These are phyloP conservation scores for Scolopax bukidnonensis DNA, from an alignment of 2,797 vertebrate genomes.

Conservation along the genomic window DNA sequence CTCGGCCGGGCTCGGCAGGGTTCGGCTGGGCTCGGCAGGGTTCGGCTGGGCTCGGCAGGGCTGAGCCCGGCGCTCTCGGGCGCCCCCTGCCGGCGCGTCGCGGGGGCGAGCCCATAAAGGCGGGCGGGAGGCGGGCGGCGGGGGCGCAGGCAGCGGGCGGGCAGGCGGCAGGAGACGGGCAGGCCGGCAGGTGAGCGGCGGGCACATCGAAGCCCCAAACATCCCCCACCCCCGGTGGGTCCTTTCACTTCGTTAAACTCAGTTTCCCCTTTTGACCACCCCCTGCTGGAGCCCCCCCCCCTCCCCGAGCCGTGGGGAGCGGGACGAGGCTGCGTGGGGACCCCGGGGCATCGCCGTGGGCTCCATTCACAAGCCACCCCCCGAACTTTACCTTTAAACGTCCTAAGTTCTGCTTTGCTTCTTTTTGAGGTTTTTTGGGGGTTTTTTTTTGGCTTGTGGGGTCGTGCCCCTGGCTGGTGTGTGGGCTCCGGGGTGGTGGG, in stretches of 20 bases:
- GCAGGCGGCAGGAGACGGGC: neutral
- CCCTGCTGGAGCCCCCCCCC: neutral
- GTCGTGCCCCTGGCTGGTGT: too few species aligned
- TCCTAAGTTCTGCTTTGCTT: neutral
- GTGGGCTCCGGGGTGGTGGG: neutral
- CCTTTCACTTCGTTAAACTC: neutral
- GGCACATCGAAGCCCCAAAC: too few species aligned
- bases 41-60: too few species aligned
- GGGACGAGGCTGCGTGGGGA: neutral
- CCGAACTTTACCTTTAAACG: neutral
- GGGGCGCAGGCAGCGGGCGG: neutral
- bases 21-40: neutral
- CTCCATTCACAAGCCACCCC: neutral
- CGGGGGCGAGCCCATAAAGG: fast-evolving
- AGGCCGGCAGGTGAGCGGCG: too few species aligned
- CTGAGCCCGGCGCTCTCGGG: neutral
- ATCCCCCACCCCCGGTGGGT: too few species aligned
- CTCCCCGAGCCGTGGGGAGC: neutral
- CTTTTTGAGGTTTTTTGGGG: too few species aligned
- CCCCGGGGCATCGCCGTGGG: too few species aligned
- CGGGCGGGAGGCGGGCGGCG: neutral
- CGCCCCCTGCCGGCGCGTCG: neutral
- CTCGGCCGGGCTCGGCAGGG: neutral
- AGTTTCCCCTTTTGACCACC: too few species aligned
- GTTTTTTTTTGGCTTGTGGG: neutral